Evolutionary conservation across 1,140 invertebrate species (phyloP).

Genomic region (Lordiphosa collinella): DNA sequence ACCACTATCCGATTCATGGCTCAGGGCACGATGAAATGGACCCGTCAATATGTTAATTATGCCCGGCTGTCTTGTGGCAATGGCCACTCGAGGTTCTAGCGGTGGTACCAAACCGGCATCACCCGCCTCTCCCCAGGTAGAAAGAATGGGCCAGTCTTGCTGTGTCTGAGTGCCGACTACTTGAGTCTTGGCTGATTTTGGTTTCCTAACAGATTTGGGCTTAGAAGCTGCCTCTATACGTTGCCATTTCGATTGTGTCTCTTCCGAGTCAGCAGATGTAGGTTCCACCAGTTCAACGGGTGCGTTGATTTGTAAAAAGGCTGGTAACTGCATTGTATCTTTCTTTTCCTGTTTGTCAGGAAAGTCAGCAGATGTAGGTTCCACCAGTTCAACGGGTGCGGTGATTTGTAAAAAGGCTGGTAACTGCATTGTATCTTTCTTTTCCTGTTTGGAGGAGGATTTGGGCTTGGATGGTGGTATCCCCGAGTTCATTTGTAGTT

Average conservation of each 20-base stretch:
- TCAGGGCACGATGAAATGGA: conserved; percentile 8
- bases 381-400: neutral
- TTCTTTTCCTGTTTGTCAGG: too few species aligned
- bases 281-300: neutral
- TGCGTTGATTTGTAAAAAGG: neutral
- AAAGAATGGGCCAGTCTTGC: too few species aligned
- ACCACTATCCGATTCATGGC: neutral
- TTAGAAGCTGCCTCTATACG: conserved; percentile 42
- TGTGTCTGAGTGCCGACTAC: conserved; percentile 10
- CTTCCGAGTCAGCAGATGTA: neutral
- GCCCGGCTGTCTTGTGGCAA: neutral
- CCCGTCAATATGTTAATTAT: conserved; percentile 39
- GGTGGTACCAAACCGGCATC: neutral
- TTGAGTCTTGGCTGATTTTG: neutral
- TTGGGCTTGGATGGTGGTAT: too few species aligned
- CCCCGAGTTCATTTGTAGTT: too few species aligned
- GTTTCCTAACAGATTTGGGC: conserved; percentile 27
- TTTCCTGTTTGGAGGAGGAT: too few species aligned
- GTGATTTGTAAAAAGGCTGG: too few species aligned
- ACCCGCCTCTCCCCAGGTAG: neutral
- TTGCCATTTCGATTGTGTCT: conserved; percentile 4
- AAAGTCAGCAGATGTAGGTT: neutral
- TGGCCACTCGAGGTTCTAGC: neutral
- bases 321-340: too few species aligned
- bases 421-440: too few species aligned